Evolutionary conservation across 2,888 invertebrate species (phyloP).

Genomic region (Nephrotoma appendiculata): DNA sequence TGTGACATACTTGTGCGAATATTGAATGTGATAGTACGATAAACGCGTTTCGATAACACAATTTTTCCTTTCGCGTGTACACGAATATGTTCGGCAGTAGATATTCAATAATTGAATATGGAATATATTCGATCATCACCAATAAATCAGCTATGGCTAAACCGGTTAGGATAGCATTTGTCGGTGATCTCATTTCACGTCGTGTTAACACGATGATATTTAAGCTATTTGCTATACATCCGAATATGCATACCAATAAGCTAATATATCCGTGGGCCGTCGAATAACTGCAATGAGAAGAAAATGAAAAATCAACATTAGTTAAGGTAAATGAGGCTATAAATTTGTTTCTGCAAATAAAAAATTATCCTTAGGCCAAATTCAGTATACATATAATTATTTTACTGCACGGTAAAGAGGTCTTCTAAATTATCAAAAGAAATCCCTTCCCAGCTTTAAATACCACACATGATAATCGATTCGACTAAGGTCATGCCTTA

Average conservation of each 20-base stretch:
- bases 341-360: too few relatives aligned
- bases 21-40: constrained; percentile 84
- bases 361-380: too few relatives aligned
- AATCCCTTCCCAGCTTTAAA: too few relatives aligned
- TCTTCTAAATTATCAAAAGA: too few relatives aligned
- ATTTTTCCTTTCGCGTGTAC: constrained; percentile 36
- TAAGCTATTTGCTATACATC: constrained; percentile 79
- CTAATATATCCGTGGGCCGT: constrained; percentile 73
- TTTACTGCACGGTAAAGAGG: too few relatives aligned
- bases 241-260: constrained; percentile 74
- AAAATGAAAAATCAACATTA: background rate
- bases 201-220: constrained; percentile 83
- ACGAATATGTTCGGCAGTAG: constrained; percentile 36
- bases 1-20: constrained; percentile 76
- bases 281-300: constrained; percentile 40
- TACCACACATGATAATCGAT: too few relatives aligned
- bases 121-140: constrained; percentile 86
- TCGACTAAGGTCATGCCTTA: too few relatives aligned
- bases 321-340: too few relatives aligned
- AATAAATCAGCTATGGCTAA: constrained; percentile 84
- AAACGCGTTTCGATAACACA: constrained; percentile 60
- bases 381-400: too few relatives aligned
- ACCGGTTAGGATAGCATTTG: constrained; percentile 81
- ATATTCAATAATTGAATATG: constrained; percentile 71
- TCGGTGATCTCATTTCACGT: constrained; percentile 80